These are phyloP conservation scores for Tamandua tetradactyla DNA, from an alignment of 2,797 vertebrate genomes.

Conservation along the genomic window DNA sequence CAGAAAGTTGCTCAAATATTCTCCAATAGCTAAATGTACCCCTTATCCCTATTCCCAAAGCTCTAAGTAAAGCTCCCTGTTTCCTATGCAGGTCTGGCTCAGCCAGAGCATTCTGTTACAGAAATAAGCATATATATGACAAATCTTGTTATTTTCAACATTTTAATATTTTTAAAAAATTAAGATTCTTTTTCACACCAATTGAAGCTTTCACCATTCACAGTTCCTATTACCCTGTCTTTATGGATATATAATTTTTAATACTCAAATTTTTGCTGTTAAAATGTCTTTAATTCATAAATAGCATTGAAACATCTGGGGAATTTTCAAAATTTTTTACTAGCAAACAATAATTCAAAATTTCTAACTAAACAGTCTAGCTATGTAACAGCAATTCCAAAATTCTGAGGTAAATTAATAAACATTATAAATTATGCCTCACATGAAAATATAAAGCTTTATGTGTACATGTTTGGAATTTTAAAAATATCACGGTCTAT, in stretches of 20 bases:
- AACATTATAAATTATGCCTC: background rate
- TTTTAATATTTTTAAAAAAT: constrained; percentile 40
- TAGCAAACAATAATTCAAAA: background rate
- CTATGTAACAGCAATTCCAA: background rate
- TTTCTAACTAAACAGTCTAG: background rate
- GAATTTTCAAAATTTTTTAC: background rate
- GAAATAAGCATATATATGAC: background rate
- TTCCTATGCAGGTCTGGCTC: background rate
- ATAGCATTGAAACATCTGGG: background rate
- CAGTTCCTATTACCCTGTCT: background rate
- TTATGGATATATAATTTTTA: background rate
- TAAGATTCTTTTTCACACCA: background rate
- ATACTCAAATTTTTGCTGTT: background rate
- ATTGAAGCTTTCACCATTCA: background rate
- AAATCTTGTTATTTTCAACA: background rate
- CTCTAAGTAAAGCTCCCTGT: background rate
- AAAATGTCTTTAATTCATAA: constrained; percentile 38
- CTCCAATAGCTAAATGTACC: background rate
- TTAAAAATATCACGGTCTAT: background rate
- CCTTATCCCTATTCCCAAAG: background rate
- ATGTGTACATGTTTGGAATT: background rate
- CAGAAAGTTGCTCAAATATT: background rate
- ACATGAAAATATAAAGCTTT: background rate
- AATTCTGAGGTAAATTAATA: background rate
- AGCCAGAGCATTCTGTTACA: background rate